These are phyloP conservation scores for Rhynchonycteris naso DNA, from an alignment of 2,797 vertebrate species.

Conservation along the genomic window DNA sequence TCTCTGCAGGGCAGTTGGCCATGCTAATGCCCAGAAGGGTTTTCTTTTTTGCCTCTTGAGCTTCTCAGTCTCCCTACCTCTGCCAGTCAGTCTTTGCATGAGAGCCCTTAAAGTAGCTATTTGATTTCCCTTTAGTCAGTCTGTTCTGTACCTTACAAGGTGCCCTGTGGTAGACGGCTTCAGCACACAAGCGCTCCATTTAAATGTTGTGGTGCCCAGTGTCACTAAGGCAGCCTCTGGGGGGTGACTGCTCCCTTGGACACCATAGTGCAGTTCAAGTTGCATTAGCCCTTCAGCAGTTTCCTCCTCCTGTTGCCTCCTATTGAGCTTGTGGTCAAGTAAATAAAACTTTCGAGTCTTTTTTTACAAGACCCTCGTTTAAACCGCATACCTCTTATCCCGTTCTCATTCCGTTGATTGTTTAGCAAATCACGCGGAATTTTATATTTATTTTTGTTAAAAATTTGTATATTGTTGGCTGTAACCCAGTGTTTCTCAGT, in stretches of 20 bases:
- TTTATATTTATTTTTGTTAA: conserved; percentile 51
- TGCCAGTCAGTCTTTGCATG: background rate
- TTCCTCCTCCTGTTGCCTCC: background rate
- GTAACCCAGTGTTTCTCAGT: background rate
- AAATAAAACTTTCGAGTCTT: background rate
- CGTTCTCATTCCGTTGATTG: background rate
- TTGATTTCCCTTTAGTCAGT: background rate
- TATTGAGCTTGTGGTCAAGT: conserved; percentile 21
- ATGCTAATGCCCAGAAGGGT: background rate
- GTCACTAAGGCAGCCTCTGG: background rate
- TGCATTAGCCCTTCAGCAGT: background rate
- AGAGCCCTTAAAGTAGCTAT: background rate
- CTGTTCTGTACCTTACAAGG: background rate
- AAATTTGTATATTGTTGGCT: background rate
- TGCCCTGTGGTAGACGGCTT: background rate
- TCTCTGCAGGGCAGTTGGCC: background rate
- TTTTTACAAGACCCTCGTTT: background rate
- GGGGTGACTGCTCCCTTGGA: background rate
- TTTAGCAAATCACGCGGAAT: background rate
- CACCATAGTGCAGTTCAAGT: accelerated
- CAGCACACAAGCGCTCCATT: background rate
- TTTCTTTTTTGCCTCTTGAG: background rate
- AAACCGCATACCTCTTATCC: background rate
- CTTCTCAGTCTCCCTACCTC: background rate
- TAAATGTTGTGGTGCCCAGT: background rate